Percentiles rank a stretch among this genome's conserved stretches.
Conservation (phyloP, 2,113 vertebrate genomes). For the Otus sunia region DNA sequence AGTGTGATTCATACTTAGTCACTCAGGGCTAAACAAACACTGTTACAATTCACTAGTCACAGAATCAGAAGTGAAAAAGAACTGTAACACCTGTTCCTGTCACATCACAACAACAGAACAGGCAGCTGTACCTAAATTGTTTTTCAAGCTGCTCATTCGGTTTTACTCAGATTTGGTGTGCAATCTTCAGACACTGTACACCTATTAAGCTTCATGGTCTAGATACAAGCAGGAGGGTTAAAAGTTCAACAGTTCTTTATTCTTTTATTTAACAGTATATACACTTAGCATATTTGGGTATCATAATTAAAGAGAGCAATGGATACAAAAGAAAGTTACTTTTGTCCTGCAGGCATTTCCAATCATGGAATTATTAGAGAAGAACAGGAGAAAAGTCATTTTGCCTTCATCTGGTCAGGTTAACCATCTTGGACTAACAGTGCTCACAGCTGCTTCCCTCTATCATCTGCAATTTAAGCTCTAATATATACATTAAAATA, state of each 20-base stretch:
- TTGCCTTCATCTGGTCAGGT: background rate
- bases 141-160: rapidly evolving
- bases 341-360: background rate
- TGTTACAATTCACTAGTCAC: background rate
- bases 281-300: background rate
- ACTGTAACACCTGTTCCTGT: background rate
- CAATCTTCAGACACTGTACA: background rate
- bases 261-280: background rate
- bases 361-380: background rate
- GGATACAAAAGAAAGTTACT: background rate
- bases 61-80: background rate
- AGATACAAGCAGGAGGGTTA: background rate
- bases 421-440: background rate
- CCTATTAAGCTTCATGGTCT: background rate
- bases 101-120: background rate
- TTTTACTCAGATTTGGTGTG: background rate
- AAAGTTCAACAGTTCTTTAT: background rate
- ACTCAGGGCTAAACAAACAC: background rate
- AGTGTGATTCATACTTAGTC: background rate
- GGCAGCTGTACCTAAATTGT: background rate
- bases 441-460: background rate
- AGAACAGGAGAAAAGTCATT: background rate
- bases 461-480: background rate
- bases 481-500: too few species aligned
- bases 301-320: background rate